Evolutionary conservation across 2,113 vertebrate species (phyloP).

Genomic region (Panthera tigris): DNA sequence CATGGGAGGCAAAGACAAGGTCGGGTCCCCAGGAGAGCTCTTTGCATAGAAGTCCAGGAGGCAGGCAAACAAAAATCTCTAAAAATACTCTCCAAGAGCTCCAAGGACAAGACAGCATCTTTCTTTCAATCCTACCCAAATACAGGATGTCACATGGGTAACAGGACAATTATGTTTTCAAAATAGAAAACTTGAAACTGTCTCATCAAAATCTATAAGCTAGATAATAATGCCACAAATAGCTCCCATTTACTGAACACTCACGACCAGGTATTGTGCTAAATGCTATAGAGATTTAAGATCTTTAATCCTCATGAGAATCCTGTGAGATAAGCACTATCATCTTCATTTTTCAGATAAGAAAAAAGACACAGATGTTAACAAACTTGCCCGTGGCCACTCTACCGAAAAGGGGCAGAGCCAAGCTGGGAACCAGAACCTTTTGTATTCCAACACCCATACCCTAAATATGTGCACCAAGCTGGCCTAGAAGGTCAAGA

Average conservation of each 20-base stretch:
- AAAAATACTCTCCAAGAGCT: not conserved
- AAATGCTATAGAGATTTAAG: not conserved
- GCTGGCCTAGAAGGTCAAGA: not conserved
- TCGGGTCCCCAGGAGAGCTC: not conserved
- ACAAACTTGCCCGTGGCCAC: not conserved
- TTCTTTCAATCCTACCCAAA: not conserved
- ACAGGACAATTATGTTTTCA: not conserved
- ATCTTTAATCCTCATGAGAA: not conserved
- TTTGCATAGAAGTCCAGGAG: not conserved
- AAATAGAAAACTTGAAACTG: not conserved
- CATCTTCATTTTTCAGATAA: not conserved
- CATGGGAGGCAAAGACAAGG: not conserved
- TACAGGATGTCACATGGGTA: not conserved
- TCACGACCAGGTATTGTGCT: not conserved
- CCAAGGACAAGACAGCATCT: not conserved
- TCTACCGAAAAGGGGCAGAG: not conserved
- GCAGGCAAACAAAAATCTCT: not conserved
- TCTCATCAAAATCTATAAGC: not conserved
- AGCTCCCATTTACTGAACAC: not conserved
- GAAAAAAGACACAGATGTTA: not conserved
- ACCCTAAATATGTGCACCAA: not conserved
- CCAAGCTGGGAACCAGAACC: not conserved
- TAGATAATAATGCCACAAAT: not conserved
- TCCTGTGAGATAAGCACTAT: not conserved
- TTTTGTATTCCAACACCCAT: not conserved